phyloP scores from a whole-genome alignment of 2,113 vertebrate genomes.

The Psittacula cyanocephala region DNA sequence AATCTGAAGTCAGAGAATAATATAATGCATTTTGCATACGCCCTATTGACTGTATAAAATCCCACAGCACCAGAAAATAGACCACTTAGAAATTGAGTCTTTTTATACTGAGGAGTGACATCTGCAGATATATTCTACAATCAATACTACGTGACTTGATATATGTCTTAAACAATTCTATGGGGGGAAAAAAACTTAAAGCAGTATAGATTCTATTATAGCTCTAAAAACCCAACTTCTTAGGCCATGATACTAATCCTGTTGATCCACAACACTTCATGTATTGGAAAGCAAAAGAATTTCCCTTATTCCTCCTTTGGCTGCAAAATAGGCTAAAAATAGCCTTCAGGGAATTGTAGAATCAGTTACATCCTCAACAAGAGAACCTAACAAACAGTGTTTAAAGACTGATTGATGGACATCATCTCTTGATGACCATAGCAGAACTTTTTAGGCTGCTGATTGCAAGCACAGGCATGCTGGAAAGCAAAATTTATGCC shows the following conservation, averaged over 20 bases:
- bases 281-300: constrained; percentile 28
- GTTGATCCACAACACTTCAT: constrained; percentile 43
- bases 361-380: constrained; percentile 37
- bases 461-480: constrained; percentile 59
- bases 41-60: neutral
- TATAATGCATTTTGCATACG: constrained; percentile 11
- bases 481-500: constrained; percentile 36
- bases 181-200: neutral
- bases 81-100: neutral
- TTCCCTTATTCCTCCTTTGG: constrained; percentile 27
- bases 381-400: neutral
- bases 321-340: constrained; percentile 26
- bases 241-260: constrained; percentile 22
- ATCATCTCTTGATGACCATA: constrained; percentile 64
- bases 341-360: constrained; percentile 8
- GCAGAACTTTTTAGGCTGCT: constrained; percentile 51
- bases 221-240: constrained; percentile 3
- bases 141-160: constrained; percentile 19
- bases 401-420: constrained; percentile 61
- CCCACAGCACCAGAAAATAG: constrained; percentile 8
- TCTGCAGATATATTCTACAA: constrained; percentile 32
- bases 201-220: neutral
- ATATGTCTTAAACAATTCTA: neutral
- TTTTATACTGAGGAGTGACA: neutral
- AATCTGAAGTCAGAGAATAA: constrained; percentile 20